phyloP scores from a whole-genome alignment of 2,888 invertebrate species.

The Euzophera pinguis region DNA sequence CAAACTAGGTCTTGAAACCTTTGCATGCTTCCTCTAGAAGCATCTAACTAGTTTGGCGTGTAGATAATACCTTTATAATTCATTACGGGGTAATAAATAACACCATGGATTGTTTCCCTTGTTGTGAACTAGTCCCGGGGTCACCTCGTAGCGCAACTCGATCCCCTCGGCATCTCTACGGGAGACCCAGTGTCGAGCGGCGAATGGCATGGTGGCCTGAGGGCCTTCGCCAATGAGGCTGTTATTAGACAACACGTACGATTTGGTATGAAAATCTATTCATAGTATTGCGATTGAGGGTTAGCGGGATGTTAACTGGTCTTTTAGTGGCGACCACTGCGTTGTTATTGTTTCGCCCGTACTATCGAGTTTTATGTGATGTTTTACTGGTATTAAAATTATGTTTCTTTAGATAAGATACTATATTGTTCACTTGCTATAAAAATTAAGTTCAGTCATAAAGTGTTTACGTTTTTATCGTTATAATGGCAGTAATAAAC shows the following conservation, averaged over 20 bases:
- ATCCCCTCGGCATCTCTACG: constrained; percentile 94
- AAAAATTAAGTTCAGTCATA: background rate
- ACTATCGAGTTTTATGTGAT: background rate
- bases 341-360: background rate
- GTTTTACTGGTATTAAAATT: constrained; percentile 6
- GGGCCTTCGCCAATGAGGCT: constrained; percentile 74
- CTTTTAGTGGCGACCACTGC: background rate
- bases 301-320: constrained; percentile 46
- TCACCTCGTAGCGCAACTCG: constrained; percentile 94
- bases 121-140: constrained; percentile 88
- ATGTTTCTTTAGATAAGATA: constrained; percentile 2
- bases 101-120: constrained; percentile 32
- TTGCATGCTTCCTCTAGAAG: background rate
- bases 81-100: constrained; percentile 15
- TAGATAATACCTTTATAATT: background rate
- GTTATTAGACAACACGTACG: constrained; percentile 77
- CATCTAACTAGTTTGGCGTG: background rate
- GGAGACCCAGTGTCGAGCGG: constrained; percentile 80
- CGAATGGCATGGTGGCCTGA: constrained; percentile 73
- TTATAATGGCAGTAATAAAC: background rate
- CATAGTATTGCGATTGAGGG: constrained; percentile 46
- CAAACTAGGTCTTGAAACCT: no score
- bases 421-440: background rate
- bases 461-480: background rate
- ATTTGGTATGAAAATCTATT: constrained; percentile 64